Percentiles rank a stretch among this genome's conserved stretches.
Conservation (phyloP, 2,797 vertebrate species). For the Syngnathus acus region DNA sequence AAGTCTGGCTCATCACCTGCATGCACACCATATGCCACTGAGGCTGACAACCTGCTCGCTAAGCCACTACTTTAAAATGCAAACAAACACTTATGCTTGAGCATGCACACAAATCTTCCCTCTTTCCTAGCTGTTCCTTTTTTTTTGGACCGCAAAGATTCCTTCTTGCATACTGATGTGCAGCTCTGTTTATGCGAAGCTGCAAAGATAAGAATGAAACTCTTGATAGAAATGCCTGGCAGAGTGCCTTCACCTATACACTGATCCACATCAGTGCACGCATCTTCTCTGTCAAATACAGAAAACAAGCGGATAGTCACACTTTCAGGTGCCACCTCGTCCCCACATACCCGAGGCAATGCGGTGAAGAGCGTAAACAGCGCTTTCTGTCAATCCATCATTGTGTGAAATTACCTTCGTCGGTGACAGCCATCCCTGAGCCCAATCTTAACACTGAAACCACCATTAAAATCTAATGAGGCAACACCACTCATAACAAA, state of each 20-base stretch:
- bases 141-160: constrained; percentile 18
- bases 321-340: constrained; percentile 17
- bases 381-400: constrained; percentile 43
- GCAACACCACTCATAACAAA: constrained; percentile 39
- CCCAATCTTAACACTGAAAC: constrained; percentile 33
- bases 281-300: constrained; percentile 31
- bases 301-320: constrained; percentile 25
- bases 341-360: constrained; percentile 12
- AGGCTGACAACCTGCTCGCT: constrained; percentile 62
- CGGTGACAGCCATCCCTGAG: constrained; percentile 23
- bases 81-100: constrained; percentile 29
- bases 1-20: constrained; percentile 64
- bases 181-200: constrained; percentile 36
- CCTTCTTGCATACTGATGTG: constrained; percentile 50
- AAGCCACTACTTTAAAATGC: constrained; percentile 38
- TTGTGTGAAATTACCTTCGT: constrained; percentile 39
- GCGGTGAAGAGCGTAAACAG: constrained; percentile 23
- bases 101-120: constrained; percentile 18
- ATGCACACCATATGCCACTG: constrained; percentile 68
- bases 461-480: constrained; percentile 43
- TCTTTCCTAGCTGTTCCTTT: constrained; percentile 33
- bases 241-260: constrained; percentile 35
- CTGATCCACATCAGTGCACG: constrained; percentile 30
- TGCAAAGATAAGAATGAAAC: constrained; percentile 40
- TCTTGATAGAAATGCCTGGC: constrained; percentile 47